phyloP scores from a whole-genome alignment of 2,888 invertebrate species.

The Heterodera filipjevi region DNA sequence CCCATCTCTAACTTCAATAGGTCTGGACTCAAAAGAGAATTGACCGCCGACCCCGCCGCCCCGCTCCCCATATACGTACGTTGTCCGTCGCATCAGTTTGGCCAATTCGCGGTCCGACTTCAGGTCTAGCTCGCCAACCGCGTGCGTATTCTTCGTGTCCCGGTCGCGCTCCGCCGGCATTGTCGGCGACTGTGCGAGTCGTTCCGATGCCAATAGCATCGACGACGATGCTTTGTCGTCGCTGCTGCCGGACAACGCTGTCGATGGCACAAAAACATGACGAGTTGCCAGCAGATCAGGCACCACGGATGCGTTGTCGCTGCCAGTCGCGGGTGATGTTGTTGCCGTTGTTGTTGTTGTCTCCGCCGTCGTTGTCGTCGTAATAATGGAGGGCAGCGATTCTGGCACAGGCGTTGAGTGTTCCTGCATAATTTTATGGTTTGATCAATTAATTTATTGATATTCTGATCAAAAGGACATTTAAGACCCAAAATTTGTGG shows the following conservation, averaged over 20 bases:
- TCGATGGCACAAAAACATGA: no score
- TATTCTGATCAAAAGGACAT: no score
- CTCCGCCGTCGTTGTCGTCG: background rate
- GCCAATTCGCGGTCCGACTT: constrained; percentile 42
- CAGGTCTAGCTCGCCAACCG: constrained; percentile 43
- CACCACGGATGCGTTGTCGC: background rate
- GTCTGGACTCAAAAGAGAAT: no score
- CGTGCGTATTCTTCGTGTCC: constrained; percentile 6
- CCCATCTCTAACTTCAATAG: no score
- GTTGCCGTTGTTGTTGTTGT: background rate
- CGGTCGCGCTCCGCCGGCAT: background rate
- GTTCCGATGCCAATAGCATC: background rate
- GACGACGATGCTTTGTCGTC: background rate
- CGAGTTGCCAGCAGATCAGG: no score
- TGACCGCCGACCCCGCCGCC: no score
- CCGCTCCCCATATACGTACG: background rate
- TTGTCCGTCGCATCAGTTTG: constrained; percentile 45
- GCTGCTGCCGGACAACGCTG: background rate
- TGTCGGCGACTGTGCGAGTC: background rate
- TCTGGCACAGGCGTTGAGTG: background rate
- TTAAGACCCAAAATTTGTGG: no score
- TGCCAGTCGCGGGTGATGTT: background rate
- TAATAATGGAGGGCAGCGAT: background rate
- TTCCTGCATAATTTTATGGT: no score
- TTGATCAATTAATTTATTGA: no score